Evolutionary conservation across 2,797 vertebrate genomes (phyloP).

Genomic region (Holocentrus rufus): DNA sequence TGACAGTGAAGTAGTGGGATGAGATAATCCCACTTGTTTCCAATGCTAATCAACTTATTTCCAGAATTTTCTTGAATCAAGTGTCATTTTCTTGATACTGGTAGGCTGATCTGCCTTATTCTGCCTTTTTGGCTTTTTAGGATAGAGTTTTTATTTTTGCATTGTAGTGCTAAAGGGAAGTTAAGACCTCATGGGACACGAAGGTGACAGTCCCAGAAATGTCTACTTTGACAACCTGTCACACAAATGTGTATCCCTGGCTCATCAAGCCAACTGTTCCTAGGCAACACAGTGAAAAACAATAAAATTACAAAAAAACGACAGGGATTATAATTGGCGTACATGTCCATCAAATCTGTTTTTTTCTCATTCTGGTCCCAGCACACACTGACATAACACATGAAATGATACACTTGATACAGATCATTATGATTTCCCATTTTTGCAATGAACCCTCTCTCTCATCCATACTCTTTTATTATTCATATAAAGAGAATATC

Average conservation of each 20-base stretch:
- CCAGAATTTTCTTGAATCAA: no score
- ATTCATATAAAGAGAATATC: slow-evolving; percentile 21
- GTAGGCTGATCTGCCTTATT: no score
- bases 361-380: slow-evolving; percentile 38
- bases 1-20: no score
- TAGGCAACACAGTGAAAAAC: slow-evolving; percentile 54
- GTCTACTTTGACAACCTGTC: slow-evolving; percentile 2
- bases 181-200: background rate
- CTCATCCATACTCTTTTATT: slow-evolving; percentile 9
- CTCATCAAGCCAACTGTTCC: slow-evolving; percentile 49
- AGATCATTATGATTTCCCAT: slow-evolving; percentile 52
- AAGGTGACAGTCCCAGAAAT: background rate
- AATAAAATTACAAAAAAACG: background rate
- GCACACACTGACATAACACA: slow-evolving; percentile 37
- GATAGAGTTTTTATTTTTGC: no score
- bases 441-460: slow-evolving; percentile 1
- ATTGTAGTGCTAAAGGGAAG: background rate
- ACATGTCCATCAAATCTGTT: slow-evolving; percentile 56
- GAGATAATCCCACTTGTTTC: no score
- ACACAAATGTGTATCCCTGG: slow-evolving; percentile 6
- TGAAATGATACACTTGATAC: slow-evolving; percentile 37
- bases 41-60: no score
- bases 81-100: no score
- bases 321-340: slow-evolving; percentile 56
- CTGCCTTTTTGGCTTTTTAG: no score